phyloP scores from a whole-genome alignment of 2,797 vertebrate genomes.

The Catostomus latipinnis region DNA sequence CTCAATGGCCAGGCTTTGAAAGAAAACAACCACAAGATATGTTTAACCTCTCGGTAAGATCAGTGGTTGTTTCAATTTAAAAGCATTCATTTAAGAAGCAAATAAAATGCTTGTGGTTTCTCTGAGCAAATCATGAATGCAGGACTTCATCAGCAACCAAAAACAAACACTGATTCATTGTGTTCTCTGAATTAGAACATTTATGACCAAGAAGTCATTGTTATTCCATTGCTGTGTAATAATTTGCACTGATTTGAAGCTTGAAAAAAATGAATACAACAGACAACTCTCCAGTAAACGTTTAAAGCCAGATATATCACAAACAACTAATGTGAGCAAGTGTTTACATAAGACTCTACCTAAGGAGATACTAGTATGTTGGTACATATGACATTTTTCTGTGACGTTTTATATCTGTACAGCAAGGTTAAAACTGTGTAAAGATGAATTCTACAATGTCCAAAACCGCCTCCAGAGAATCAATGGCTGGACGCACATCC shows the following conservation, averaged over 20 bases:
- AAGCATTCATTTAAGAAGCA: neutral
- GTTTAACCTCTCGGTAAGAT: neutral
- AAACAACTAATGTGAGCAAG: neutral
- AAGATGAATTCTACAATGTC: slow-evolving; percentile 80
- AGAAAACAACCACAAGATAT: slow-evolving; percentile 9
- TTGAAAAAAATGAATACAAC: neutral
- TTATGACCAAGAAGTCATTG: neutral
- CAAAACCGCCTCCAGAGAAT: slow-evolving; percentile 90
- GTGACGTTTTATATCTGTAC: neutral
- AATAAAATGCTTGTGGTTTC: neutral
- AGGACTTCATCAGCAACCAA: neutral
- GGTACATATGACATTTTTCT: neutral
- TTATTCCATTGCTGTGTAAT: neutral
- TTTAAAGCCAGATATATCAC: neutral
- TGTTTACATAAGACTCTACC: neutral
- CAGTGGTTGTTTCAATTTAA: neutral
- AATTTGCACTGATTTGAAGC: neutral
- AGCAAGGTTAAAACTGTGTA: neutral
- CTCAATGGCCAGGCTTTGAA: neutral
- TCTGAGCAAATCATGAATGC: neutral
- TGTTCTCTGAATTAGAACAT: neutral
- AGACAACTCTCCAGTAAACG: neutral
- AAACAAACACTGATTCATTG: neutral
- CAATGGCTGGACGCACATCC: slow-evolving; percentile 92
- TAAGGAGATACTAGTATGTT: neutral